Evolutionary conservation across 2,888 invertebrate genomes (phyloP), one percentile per base, ranked within the genome.

Genomic region (Drosophila sordidapex): DNA sequence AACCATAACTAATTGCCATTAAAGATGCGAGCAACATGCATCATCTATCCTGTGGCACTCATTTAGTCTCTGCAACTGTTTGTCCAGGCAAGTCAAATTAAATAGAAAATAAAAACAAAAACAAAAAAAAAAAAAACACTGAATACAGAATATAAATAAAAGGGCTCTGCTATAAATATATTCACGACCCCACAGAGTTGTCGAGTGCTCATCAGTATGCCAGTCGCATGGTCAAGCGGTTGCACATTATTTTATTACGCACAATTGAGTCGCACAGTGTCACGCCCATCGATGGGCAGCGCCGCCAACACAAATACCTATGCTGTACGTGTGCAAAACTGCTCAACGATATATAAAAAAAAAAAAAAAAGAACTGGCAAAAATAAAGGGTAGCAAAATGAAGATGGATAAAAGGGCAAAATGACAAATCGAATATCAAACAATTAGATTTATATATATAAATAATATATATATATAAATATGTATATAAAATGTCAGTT

Each of bases 211-310:
- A 89, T 87, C 83, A 85, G 83, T 87, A 87, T 87, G 81, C 86
- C 61, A 74, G 83, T 74, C 87, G 72, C 80, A 71, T 76, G 76
- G 79, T 63, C 81, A 72, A 77, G 85, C 79, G 89, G 88, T 79
- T 87, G 88, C 83, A 82, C 85, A 84, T 84, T 86, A 89, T 77
- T 87, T 87, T 87, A 87, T 89, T 87, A 85, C 85, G 88, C 81
- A 76, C 89, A 85, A 87, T 89, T 89, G 88, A 89, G 74, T 74
- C 74, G 83, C 67, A 64, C 76, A 64, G 80, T 76, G 72, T 80
- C 78, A 80, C 68, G 81, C 78, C 76, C 76, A 68, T 68, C 72
- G 68, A 68, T 68, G 81, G 27, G 67, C 65, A 65, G 51, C 62
- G 51, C 66, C 59, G 51, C 66, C 21, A 31, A 46, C 33, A 65